Conservation (phyloP, 2,888 invertebrate species). For the Hartigia nigra region DNA sequence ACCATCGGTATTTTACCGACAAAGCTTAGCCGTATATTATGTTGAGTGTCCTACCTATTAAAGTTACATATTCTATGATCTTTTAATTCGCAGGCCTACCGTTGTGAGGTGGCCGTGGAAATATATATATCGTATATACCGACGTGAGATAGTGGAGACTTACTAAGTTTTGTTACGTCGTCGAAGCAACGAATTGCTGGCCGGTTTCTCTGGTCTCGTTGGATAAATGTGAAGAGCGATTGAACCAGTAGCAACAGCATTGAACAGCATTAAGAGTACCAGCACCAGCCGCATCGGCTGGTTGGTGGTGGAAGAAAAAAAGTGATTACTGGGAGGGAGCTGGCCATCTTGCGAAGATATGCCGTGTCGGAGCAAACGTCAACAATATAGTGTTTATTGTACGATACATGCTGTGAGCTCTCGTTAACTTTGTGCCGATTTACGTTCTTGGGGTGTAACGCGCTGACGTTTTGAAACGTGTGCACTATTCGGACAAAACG, state of each 20-base stretch:
- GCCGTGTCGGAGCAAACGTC: constrained; percentile 53
- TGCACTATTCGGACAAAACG: constrained; percentile 4
- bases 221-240: neutral
- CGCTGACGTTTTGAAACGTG: constrained; percentile 37
- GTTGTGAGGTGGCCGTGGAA: neutral
- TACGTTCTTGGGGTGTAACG: constrained; percentile 31
- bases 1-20: neutral
- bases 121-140: neutral
- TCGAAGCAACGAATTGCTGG: neutral
- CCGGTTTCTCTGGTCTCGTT: neutral
- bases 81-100: neutral
- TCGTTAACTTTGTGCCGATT: neutral
- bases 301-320: constrained; percentile 9
- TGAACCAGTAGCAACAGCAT: neutral
- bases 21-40: neutral
- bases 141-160: neutral
- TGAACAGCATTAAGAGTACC: neutral
- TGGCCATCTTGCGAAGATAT: constrained; percentile 60
- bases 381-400: constrained; percentile 53
- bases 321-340: constrained; percentile 24
- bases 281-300: neutral
- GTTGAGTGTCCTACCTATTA: neutral
- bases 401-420: constrained; percentile 34
- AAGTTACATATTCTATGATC: neutral
- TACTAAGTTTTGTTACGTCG: neutral